Conservation (phyloP, 2,113 vertebrate species). For the rat (Rattus norvegicus) region GRCr8 NC_086039.1:71311501-71312000, state of each 20-base stretch:
- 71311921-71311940: neutral
- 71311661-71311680: constrained; percentile 23
- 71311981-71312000: neutral
- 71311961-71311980: neutral
- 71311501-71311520: neutral
- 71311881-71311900: neutral
- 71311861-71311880: neutral
- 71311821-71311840: neutral
- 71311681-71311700: constrained; percentile 40
- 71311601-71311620: constrained; percentile 17
- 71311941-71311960: neutral
- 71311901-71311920: neutral
- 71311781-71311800: neutral
- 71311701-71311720: neutral
- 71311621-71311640: constrained; percentile 13
- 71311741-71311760: neutral
- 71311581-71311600: neutral
- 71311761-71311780: neutral
- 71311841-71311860: neutral
- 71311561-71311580: neutral
- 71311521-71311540: neutral
- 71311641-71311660: neutral
- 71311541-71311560: neutral
- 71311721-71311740: neutral
- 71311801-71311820: neutral